Evolutionary conservation across 2,113 vertebrate genomes (phyloP), one percentile per base, ranked within the genome.

Genomic region (Sialia sialis): DNA sequence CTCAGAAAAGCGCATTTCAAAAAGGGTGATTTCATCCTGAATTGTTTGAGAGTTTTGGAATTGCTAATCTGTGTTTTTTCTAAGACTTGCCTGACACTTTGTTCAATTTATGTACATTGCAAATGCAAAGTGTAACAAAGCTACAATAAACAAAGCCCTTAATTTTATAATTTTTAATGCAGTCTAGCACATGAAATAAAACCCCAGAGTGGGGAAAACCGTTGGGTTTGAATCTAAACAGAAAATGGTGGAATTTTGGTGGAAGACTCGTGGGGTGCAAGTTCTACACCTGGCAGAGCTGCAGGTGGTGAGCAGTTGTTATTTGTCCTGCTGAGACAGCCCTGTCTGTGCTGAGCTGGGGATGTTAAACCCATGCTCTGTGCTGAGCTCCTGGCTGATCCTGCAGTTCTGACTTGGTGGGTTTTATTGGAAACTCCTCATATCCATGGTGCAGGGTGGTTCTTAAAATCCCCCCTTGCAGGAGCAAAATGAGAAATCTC

Each of bases 61-160:
- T 27, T 13, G 13, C 17, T 8, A 10, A 2, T 20, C 18, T 27
- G 1, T 3, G 1, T 70, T 77, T 55, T 68, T 59, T 55, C n/a
- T 26, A 14, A 17, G 44, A 15, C 26, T n/a, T 41, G 16, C 43
- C 22, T 15, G 38, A 6, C 4, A 0, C 21, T 91, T 83, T 0
- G 0, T 54, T 88, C 32, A 51, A 1, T 39, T 51, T 32, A 0
- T 11, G 4, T 9, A 9, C 16, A 0, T 43, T 26, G 16, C 46
- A 69, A 59, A 58, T 32, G 8, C 13, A 13, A 36, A 54, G 6
- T 13, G 22, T 58, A 27, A 43, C 5, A 49, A 54, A 48, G 29
- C 23, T 44, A 10, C 11, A 1, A 36, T 70, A 3, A 63, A 69
- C 46, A 48, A 8, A 11, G 0, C 0, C 1, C 18, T 14, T 9